phyloP scores from a whole-genome alignment of 2,888 invertebrate genomes.

The Seira musarum region DNA sequence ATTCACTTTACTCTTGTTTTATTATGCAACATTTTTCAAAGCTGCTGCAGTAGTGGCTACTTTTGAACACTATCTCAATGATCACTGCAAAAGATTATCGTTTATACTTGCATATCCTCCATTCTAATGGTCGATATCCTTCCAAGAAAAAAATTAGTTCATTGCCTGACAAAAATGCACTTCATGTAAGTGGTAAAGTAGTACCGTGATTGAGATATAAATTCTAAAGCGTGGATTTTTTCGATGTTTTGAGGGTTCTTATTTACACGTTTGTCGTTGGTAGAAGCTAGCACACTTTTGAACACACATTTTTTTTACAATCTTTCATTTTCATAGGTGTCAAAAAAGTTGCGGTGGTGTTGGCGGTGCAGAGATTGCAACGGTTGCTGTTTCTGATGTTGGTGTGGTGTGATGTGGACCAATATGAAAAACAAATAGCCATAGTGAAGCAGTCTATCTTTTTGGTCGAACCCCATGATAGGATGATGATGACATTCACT shows the following conservation, averaged over 20 bases:
- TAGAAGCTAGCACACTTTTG: neutral
- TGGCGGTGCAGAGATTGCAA: conserved; percentile 33
- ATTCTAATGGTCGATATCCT: conserved; percentile 57
- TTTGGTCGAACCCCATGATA: conserved; percentile 14
- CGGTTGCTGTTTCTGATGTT: conserved; percentile 10
- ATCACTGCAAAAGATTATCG: too few species aligned
- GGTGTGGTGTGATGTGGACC: conserved; percentile 37
- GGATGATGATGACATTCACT: conserved; percentile 47
- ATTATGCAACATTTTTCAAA: conserved; percentile 3
- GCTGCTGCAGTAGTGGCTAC: conserved; percentile 6
- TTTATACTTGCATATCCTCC: conserved; percentile 46
- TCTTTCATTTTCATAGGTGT: neutral
- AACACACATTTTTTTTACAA: neutral
- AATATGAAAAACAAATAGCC: conserved; percentile 18
- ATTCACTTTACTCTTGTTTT: neutral
- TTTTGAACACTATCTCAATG: too few species aligned
- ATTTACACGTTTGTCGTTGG: neutral
- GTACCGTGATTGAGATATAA: neutral
- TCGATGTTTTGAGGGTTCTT: neutral
- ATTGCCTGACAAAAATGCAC: conserved; percentile 34
- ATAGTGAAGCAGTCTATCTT: neutral
- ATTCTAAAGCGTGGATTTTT: neutral
- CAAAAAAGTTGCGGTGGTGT: conserved; percentile 31
- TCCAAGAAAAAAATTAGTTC: conserved; percentile 54
- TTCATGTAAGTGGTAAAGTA: neutral